Evolutionary conservation across 2,888 invertebrate species (phyloP), one percentile per base, ranked within the genome.

Genomic region (Auanema freiburgensis): DNA sequence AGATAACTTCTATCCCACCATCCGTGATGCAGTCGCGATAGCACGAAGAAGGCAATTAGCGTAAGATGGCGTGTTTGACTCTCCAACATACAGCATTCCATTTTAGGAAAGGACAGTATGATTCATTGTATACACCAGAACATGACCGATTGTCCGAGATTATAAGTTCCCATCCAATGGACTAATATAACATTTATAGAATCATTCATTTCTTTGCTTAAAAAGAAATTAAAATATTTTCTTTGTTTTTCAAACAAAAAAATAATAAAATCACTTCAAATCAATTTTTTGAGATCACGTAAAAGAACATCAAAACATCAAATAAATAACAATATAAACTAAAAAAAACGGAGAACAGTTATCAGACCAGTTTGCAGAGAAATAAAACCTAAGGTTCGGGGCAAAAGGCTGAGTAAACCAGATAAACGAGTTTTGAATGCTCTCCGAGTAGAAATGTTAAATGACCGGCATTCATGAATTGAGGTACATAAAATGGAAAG

Each of bases 1-100:
- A 63, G 73, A 75, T 46, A 81, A 81, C 63, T 81, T 81, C 67
- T 81, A 81, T 54, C 81, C 81, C 40, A 80, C 81, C 10, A 78
- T 81, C 61, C 65, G 79, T 46, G 81, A 81, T 62, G 81, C 80
- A 2, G 79, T 79, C 11, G 77, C 79, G 12, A 77, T 82, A 42
- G 81, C 81, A 1, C 69, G 78, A 63, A 72, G 77, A 55, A 52
- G 77, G 63, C 76, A 76, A 54, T 49, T 65, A 21, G 68, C 64
- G 70, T 74, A 42, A 64, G 69, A 52, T 24, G 21, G n/a, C n/a
- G 11, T 1, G 8, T 53, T 14, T 23, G 16, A 2, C 5, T 59
- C 4, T 6, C 10, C 4, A 21, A n/a, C 23, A 14, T 11, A 33
- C 4, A 52, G 24, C 16, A 21, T 10, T 52, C 16, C 23, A 10